Percentiles rank a stretch among this genome's conserved stretches.
phyloP scores from a whole-genome alignment of 2,113 vertebrate genomes.

The Microcebus lehilahytsara region DNA sequence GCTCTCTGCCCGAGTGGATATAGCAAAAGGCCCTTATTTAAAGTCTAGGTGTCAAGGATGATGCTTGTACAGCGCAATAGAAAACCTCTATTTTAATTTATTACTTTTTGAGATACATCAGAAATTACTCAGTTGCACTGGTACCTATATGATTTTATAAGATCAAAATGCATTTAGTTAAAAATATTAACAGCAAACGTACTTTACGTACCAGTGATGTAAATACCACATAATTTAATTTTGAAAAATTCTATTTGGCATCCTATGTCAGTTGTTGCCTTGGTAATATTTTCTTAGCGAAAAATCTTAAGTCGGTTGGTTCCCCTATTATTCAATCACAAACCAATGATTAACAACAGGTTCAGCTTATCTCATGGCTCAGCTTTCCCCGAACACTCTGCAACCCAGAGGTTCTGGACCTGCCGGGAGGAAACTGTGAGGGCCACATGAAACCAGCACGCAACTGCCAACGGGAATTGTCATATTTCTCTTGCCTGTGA shows the following conservation, averaged over 20 bases:
- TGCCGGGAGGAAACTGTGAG: not conserved
- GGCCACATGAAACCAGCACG: fast-evolving
- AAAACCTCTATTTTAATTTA: not conserved
- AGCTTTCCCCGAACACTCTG: not conserved
- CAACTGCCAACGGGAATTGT: not conserved
- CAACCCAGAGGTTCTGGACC: not conserved
- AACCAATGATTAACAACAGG: not conserved
- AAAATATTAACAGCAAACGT: not conserved
- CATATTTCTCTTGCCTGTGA: not conserved
- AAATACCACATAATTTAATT: not conserved
- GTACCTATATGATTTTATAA: not conserved
- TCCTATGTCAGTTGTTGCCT: not conserved
- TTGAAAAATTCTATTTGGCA: not conserved
- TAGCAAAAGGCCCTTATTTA: not conserved
- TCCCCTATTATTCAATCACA: not conserved
- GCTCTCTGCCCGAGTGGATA: not conserved
- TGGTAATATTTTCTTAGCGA: not conserved
- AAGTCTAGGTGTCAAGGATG: not conserved
- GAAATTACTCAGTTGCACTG: not conserved
- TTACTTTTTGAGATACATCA: not conserved
- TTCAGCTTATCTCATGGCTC: not conserved
- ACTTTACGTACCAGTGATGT: not conserved
- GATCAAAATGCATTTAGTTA: not conserved
- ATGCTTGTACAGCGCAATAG: not conserved
- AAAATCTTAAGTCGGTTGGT: not conserved